Conservation (phyloP, 2,888 invertebrate genomes). For the Cheilosia vulpina region DNA sequence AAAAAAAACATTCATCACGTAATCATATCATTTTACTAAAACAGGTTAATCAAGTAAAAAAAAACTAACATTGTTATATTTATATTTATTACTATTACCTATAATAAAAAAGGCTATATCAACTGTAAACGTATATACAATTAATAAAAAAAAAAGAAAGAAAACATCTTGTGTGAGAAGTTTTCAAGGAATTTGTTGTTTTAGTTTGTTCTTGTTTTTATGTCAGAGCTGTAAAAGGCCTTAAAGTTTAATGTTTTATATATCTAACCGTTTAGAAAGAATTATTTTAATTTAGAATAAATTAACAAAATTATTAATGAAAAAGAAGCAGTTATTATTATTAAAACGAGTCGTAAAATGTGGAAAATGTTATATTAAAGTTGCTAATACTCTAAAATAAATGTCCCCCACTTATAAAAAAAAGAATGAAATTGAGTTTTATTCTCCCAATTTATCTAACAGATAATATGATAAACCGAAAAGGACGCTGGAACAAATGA, state of each 20-base stretch:
- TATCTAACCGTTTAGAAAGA: slow-evolving; percentile 17
- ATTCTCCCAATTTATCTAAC: neutral
- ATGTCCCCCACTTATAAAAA: slow-evolving; percentile 70
- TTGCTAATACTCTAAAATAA: slow-evolving; percentile 69
- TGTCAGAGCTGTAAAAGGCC: slow-evolving; percentile 36
- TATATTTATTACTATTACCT: slow-evolving; percentile 49
- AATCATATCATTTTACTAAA: slow-evolving; percentile 71
- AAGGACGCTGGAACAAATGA: no score
- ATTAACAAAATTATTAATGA: slow-evolving; percentile 23
- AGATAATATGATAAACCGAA: no score
- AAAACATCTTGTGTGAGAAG: slow-evolving; percentile 14
- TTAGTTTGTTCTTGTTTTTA: slow-evolving; percentile 23
- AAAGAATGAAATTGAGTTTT: neutral
- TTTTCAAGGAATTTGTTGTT: slow-evolving; percentile 6
- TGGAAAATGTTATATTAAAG: slow-evolving; percentile 63
- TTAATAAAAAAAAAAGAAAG: neutral
- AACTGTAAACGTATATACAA: slow-evolving; percentile 6
- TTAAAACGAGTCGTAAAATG: slow-evolving; percentile 32
- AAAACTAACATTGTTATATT: slow-evolving; percentile 57
- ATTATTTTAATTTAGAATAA: slow-evolving; percentile 46
- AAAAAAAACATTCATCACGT: slow-evolving; percentile 54
- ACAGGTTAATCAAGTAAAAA: slow-evolving; percentile 30
- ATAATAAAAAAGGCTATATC: slow-evolving; percentile 23
- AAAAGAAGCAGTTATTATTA: slow-evolving; percentile 28
- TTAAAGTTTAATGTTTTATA: slow-evolving; percentile 52